Evolutionary conservation across 2,113 vertebrate species (phyloP).

Genomic region (Microtus richardsoni): DNA sequence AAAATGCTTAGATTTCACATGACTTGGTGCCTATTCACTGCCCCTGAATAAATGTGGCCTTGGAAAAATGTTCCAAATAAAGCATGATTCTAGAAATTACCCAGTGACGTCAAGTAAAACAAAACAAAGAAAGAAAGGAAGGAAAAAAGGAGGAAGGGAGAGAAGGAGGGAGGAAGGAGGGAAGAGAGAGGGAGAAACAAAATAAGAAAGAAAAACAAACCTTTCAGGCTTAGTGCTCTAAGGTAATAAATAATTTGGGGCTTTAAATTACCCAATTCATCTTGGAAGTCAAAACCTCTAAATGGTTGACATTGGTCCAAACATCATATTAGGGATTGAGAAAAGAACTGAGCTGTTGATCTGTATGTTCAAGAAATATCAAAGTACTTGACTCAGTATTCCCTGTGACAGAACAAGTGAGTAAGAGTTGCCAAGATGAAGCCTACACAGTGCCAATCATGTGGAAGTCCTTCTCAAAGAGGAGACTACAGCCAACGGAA

Average conservation of each 20-base stretch:
- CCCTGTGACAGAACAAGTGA: not conserved
- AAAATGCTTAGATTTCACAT: not conserved
- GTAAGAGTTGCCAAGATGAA: constrained; percentile 8
- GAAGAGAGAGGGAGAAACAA: not conserved
- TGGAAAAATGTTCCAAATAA: not conserved
- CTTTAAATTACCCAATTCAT: constrained; percentile 41
- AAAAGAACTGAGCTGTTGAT: constrained; percentile 47
- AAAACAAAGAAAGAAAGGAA: not conserved
- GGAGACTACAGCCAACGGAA: not conserved
- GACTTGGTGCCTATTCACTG: not conserved
- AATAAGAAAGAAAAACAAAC: not conserved
- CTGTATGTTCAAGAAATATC: constrained; percentile 46
- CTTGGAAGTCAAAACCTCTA: not conserved
- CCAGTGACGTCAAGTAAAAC: not conserved
- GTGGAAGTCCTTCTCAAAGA: constrained; percentile 38
- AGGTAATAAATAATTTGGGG: constrained; percentile 22
- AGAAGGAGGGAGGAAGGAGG: not conserved
- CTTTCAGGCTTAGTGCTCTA: constrained; percentile 27
- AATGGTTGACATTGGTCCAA: not conserved
- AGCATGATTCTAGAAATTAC: not conserved
- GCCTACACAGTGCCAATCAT: not conserved
- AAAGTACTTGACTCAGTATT: constrained; percentile 44
- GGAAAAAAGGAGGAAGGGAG: fast-evolving
- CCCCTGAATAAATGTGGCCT: not conserved
- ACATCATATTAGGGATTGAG: constrained; percentile 17